These are phyloP conservation scores for Rhorus exstirpatorius DNA, from an alignment of 2,888 invertebrate genomes.

Conservation along the genomic window DNA sequence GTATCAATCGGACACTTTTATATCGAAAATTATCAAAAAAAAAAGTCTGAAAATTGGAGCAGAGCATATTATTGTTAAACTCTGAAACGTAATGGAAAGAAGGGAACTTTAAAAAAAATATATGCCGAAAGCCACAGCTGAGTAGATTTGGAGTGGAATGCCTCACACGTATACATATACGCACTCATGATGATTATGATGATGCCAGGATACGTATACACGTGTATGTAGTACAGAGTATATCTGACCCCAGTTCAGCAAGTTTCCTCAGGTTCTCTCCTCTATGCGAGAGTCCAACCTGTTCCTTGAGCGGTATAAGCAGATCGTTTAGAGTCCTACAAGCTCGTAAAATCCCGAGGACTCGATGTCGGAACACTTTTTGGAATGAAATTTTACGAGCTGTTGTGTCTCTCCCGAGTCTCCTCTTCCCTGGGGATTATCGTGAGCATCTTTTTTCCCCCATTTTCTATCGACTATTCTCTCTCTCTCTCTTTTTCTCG, in stretches of 20 bases:
- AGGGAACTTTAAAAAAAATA: no score
- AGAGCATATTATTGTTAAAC: no score
- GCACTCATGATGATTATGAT: conserved; percentile 1
- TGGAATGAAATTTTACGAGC: conserved; percentile 65
- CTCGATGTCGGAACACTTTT: conserved; percentile 64
- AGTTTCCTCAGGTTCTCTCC: conserved; percentile 52
- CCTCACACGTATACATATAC: background rate
- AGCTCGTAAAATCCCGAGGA: conserved; percentile 66
- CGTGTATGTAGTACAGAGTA: background rate
- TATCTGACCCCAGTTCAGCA: conserved; percentile 59
- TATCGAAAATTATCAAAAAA: no score
- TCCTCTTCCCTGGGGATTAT: conserved; percentile 30
- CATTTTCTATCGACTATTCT: conserved; percentile 1
- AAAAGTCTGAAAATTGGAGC: no score
- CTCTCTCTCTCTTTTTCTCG: background rate
- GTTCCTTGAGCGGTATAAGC: conserved; percentile 60
- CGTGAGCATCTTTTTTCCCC: conserved; percentile 28
- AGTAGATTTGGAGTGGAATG: background rate
- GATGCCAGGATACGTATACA: conserved; percentile 16
- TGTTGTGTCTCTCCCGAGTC: conserved; percentile 31
- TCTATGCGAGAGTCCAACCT: conserved; percentile 60
- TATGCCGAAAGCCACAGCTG: no score
- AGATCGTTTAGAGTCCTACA: conserved; percentile 69
- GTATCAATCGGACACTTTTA: no score
- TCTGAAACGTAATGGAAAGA: no score